Base-by-base conservation (phyloP, 92 coral and sea anemone genomes). In the Epizoanthus stellaris region DNA sequence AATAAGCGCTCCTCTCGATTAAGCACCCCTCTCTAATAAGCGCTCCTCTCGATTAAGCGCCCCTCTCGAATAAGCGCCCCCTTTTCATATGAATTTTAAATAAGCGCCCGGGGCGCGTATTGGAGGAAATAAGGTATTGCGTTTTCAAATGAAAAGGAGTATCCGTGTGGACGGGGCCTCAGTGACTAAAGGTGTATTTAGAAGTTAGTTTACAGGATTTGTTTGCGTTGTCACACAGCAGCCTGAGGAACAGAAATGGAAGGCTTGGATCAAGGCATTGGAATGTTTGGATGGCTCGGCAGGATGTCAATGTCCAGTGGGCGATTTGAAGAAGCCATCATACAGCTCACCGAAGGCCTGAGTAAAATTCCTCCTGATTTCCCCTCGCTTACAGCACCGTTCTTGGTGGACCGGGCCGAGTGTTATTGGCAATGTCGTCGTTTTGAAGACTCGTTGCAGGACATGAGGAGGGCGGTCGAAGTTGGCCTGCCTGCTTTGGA, bases 351-450 rank as follows among this genome's bases (percentile, higher is more conserved):
- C 1, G 80, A 75, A 64, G 80, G 80, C 34, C 56, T 75, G 19
- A 25, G 45, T 9, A 34, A 12, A 42, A 70, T 77, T 77, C 82
- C 82, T 21, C 82, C 19, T 14, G 16, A 17, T 2, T 39, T 77
- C 0, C 82, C 82, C 16, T 1, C 23, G 6, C 65, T 77, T 39
- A 70, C 70, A 61, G 70, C 71, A 6, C 17, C 70, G 6, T 77
- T 77, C 25, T 77, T 77, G 43, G 49, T 77, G 57, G 82, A 77
- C 14, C 82, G 82, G 14, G 16, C 68, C 4, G 82, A 77, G 49
- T 77, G 82, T 61, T 42, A 17, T 56, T 77, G 82, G 82, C 56
- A 39, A 34, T 54, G 62, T 17, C 34, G 10, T 42, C 82, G 15
- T 1, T 77, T 59, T 77, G n/a, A 61, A 38, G 70, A 42, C 9